Evolutionary conservation across 2,113 vertebrate genomes (phyloP).

Genomic region (Triplophysa siluroides): DNA sequence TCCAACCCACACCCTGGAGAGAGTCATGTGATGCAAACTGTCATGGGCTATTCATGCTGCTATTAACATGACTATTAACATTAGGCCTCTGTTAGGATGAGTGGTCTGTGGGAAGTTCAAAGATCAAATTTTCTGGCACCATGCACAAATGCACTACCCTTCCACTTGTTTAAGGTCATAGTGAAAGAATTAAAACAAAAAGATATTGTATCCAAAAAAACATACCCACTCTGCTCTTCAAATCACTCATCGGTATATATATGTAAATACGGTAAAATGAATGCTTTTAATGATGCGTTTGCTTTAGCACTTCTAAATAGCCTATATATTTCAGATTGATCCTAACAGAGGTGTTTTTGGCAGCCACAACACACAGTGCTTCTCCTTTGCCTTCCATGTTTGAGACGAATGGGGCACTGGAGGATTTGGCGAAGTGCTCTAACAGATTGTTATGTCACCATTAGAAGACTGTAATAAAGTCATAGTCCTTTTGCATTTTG

Average conservation of each 20-base stretch:
- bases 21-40: slow-evolving; percentile 52
- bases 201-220: neutral
- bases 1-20: slow-evolving; percentile 47
- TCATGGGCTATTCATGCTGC: slow-evolving; percentile 58
- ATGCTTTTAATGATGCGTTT: no score
- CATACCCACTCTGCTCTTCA: neutral
- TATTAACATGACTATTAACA: slow-evolving; percentile 56
- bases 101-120: slow-evolving; percentile 54
- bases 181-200: neutral
- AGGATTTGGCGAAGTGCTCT: slow-evolving; percentile 68
- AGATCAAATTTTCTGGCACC: slow-evolving; percentile 34
- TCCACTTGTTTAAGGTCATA: neutral
- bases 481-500: slow-evolving; percentile 88
- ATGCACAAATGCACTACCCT: slow-evolving; percentile 5
- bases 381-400: neutral
- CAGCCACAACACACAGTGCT: neutral
- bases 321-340: no score
- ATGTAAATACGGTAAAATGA: no score
- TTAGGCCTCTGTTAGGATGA: slow-evolving; percentile 54
- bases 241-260: no score
- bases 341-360: neutral
- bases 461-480: slow-evolving; percentile 76
- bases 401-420: slow-evolving; percentile 41
- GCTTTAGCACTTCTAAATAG: no score
- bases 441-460: slow-evolving; percentile 80